Conservation (phyloP, 2,113 vertebrate species). For the Xenopus borealis region DNA sequence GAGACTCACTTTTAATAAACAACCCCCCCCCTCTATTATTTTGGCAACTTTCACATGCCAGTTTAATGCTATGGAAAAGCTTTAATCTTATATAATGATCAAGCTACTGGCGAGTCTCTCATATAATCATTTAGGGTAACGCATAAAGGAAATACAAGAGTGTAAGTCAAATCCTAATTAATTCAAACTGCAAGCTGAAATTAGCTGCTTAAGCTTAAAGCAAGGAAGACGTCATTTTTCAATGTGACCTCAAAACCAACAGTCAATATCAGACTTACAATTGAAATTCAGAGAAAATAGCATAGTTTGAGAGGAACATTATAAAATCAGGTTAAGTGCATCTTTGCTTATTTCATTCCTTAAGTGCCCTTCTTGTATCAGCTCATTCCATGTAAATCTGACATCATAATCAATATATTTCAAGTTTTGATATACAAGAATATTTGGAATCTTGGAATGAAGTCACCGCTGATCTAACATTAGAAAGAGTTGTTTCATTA, state of each 20-base stretch:
- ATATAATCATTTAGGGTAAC: neutral
- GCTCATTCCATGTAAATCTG: conserved; percentile 43
- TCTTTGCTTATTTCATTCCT: conserved; percentile 44
- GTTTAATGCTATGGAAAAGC: no score
- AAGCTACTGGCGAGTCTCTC: neutral
- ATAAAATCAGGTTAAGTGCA: conserved; percentile 47
- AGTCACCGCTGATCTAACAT: conserved; percentile 34
- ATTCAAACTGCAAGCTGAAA: conserved; percentile 9
- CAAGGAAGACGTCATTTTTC: conserved; percentile 35
- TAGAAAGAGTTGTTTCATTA: conserved; percentile 25
- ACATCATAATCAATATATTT: conserved; percentile 44
- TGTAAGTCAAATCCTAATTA: neutral
- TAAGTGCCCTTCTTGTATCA: conserved; percentile 38
- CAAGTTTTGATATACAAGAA: conserved; percentile 34
- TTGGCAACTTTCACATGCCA: no score
- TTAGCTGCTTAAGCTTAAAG: neutral
- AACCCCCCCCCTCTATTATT: no score
- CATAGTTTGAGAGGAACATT: conserved; percentile 39
- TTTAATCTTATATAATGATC: neutral
- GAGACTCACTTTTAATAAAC: no score
- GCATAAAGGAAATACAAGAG: neutral
- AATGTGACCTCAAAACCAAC: conserved; percentile 40
- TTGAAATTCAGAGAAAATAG: conserved; percentile 46
- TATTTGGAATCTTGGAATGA: conserved; percentile 23
- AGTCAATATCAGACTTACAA: conserved; percentile 41